Conservation (phyloP, 1,140 invertebrate species). For the Drosophila bocki region DNA sequence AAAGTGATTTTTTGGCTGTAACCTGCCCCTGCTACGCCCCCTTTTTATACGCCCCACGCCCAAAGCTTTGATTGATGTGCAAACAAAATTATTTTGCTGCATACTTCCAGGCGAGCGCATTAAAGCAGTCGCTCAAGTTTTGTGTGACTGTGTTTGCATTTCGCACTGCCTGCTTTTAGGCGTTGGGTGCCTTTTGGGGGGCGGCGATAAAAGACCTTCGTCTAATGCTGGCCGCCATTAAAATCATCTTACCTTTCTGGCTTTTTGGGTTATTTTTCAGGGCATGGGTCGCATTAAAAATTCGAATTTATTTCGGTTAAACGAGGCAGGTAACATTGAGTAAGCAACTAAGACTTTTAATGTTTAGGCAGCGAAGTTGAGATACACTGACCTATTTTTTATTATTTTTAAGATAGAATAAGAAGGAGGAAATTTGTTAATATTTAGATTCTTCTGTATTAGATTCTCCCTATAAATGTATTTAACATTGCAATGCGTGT, state of each 20-base stretch:
- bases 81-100: constrained; percentile 43
- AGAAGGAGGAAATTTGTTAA: background rate
- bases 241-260: constrained; percentile 21
- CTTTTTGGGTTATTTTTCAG: constrained; percentile 5
- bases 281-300: constrained; percentile 58
- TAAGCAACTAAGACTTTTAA: constrained; percentile 12
- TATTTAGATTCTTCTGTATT: too few relatives aligned
- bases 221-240: constrained; percentile 31
- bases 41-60: background rate
- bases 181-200: background rate
- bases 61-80: constrained; percentile 38
- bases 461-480: background rate
- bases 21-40: constrained; percentile 1
- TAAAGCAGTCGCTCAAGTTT: constrained; percentile 28
- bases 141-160: constrained; percentile 34
- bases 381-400: constrained; percentile 24
- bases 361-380: background rate
- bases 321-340: constrained; percentile 44
- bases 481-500: background rate
- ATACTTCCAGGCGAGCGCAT: constrained; percentile 33
- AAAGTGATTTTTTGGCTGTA: constrained; percentile 38
- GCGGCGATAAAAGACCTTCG: constrained; percentile 10
- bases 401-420: background rate
- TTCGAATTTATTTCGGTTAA: constrained; percentile 49
- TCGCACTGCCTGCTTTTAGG: background rate